Percentiles rank a stretch among this genome's conserved stretches.
Conservation (phyloP, 2,113 vertebrate genomes). For the Tragelaphus imberbis region DNA sequence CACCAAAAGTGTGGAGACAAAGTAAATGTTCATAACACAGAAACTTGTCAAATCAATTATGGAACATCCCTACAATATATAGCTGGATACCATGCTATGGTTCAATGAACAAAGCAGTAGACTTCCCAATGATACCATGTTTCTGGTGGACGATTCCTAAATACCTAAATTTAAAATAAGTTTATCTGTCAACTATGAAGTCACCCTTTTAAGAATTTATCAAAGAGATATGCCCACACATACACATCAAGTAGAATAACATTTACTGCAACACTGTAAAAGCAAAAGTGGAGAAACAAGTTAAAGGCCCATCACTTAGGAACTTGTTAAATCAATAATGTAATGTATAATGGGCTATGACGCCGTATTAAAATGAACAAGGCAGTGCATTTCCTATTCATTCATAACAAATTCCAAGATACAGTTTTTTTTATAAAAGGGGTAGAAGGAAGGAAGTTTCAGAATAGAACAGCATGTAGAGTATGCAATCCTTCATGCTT, state of each 20-base stretch:
- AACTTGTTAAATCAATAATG: neutral
- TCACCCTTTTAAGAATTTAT: neutral
- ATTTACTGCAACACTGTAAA: neutral
- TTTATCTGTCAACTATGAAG: neutral
- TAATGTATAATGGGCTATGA: neutral
- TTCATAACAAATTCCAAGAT: neutral
- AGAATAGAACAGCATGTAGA: neutral
- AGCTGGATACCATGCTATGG: neutral
- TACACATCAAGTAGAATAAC: neutral
- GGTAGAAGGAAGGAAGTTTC: neutral
- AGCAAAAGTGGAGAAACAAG: neutral
- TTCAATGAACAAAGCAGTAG: neutral
- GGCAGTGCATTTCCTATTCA: neutral
- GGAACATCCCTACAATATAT: neutral
- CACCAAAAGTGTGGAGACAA: neutral
- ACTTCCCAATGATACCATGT: neutral
- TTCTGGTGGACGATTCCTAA: neutral
- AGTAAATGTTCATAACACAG: neutral
- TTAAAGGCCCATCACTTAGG: neutral
- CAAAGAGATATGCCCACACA: neutral
- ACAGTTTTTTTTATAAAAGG: neutral
- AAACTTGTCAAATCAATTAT: neutral
- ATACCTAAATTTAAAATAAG: neutral
- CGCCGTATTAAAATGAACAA: neutral
- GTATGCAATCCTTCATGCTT: neutral